phyloP scores from a whole-genome alignment of 2,797 vertebrate species.

The Falco biarmicus region DNA sequence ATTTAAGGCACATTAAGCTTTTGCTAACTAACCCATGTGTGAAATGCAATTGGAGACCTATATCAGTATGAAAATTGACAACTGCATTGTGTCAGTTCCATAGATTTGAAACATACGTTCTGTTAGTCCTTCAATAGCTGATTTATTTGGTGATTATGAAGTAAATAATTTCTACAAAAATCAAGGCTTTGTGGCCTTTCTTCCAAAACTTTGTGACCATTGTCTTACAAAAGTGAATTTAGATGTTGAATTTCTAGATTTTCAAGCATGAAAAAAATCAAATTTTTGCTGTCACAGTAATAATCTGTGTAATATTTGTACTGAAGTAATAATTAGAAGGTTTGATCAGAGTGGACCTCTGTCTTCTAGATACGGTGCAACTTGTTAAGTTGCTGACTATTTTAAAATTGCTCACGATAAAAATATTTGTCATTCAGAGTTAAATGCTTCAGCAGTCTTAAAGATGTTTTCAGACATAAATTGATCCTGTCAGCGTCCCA shows the following conservation, averaged over 20 bases:
- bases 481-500: neutral
- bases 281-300: neutral
- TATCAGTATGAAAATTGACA: neutral
- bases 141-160: neutral
- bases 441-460: neutral
- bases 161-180: neutral
- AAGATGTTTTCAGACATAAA: neutral
- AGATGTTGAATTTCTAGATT: neutral
- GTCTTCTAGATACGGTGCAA: neutral
- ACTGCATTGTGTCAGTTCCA: neutral
- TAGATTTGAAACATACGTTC: neutral
- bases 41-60: neutral
- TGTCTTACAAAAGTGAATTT: neutral
- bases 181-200: neutral
- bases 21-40: neutral
- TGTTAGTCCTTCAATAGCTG: neutral
- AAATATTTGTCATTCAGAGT: conserved; percentile 24
- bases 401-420: neutral
- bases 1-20: neutral
- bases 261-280: neutral
- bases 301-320: neutral
- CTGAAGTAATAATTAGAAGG: neutral
- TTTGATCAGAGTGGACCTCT: neutral
- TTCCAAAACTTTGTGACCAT: neutral
- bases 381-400: neutral